Percentiles rank a stretch among this genome's conserved stretches.
Conservation (phyloP, 1,140 invertebrate species). For the Cyphomyrmex costatus region DNA sequence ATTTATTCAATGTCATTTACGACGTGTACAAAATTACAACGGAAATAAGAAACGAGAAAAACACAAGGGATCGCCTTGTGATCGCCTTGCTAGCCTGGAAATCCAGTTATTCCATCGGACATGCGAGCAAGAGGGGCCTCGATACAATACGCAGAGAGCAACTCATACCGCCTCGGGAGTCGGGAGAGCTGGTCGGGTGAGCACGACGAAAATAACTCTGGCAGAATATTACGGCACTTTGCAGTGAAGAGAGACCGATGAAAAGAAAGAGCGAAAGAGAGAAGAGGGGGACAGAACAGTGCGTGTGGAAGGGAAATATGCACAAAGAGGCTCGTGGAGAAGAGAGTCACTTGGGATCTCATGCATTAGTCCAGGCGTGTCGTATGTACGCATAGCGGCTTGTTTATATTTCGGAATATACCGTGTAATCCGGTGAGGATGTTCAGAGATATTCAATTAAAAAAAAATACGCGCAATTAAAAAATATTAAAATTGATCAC, state of each 20-base stretch:
- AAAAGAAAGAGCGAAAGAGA: constrained; percentile 44
- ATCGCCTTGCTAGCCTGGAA: constrained; percentile 74
- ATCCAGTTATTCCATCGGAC: constrained; percentile 70
- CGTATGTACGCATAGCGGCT: constrained; percentile 4
- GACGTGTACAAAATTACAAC: not conserved
- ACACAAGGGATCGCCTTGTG: constrained; percentile 40
- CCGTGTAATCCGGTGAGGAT: not conserved
- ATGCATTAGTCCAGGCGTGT: constrained; percentile 16
- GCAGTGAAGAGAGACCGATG: constrained; percentile 68
- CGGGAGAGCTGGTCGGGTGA: constrained; percentile 73
- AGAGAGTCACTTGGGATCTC: constrained; percentile 4
- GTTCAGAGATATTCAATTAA: not conserved
- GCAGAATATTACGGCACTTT: constrained; percentile 80
- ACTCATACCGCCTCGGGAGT: constrained; percentile 74
- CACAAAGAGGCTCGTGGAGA: not conserved
- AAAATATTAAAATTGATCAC: not conserved
- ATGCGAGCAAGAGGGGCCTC: constrained; percentile 51
- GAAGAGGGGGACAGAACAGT: constrained; percentile 4
- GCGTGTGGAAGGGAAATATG: constrained; percentile 33
- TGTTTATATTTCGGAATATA: constrained; percentile 12
- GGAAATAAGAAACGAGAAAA: constrained; percentile 13
- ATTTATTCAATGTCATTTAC: not conserved
- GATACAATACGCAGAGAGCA: constrained; percentile 72
- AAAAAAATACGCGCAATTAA: not conserved
- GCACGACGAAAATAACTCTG: constrained; percentile 77